Evolutionary conservation across 2,797 vertebrate genomes (phyloP), one percentile per base, ranked within the genome.

Genomic region (Cyclura pinguis): DNA sequence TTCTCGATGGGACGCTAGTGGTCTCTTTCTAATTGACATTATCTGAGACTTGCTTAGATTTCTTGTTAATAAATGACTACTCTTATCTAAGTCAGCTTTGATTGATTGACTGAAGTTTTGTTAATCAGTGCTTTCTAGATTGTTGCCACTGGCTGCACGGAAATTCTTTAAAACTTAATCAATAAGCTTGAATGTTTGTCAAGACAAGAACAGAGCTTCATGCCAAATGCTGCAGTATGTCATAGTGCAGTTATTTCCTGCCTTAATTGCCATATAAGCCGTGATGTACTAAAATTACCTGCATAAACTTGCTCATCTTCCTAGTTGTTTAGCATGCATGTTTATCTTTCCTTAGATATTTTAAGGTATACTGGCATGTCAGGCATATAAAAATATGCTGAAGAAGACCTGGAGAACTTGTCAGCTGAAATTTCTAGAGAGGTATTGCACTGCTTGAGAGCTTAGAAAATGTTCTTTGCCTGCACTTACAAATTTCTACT

Each of bases 211-310:
- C 73, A 77, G 80, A 94, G 94, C 92, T 86, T 82, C 88, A 47
- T 91, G 92, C 93, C 92, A 89, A 88, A 80, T 95, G 90, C 88
- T 93, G 55, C 4, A 85, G 1, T 91, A 20, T 16, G 0, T 95
- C 92, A 35, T 87, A 85, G 86, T 76, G 64, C 50, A 90, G 85
- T 95, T 92, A 92, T 95, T 96, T 97, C 91, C 93, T 93, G 55
- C 42, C 93, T 91, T 91, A 93, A 67, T 93, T 94, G 92, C 67
- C 88, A 55, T 95, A 94, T 96, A 91, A 95, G 91, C 89, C 86
- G 92, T 93, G 93, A 95, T 80, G 88, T 69, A 92, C 93, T 92
- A 89, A 80, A 35, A 93, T 92, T 93, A 90, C 84, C 62, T 91
- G 81, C 93, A 52, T 81, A 94, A 95, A 92, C 80, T 6, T 78